Base-by-base conservation (phyloP, 2,113 vertebrate genomes). In the Lucifuga dentata region DNA sequence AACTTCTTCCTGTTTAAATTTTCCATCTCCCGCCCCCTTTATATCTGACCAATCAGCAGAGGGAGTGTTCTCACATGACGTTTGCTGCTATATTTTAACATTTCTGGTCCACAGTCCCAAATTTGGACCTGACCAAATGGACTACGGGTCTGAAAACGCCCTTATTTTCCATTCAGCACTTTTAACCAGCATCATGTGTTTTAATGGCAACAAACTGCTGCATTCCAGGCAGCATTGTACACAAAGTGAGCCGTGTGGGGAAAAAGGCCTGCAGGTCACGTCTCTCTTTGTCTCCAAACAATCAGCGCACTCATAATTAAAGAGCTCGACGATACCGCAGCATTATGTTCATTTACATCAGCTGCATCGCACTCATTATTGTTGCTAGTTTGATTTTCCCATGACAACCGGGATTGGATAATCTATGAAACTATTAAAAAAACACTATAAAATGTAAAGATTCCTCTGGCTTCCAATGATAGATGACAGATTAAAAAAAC, bases 191-290 rank as follows among this genome's bases (percentile, higher is more conserved):
- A 26, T 62, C 1, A 2, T 66, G 62, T 0, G 13, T 41, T 49
- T 57, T 20, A 66, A 58, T 62, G 51, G 49, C 61, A 20, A 32
- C 3, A 5, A 35, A 21, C 52, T n/a, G n/a, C n/a, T n/a, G 11
- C 79, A 78, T 85, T 78, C 73, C 76, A 2, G 53, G 16, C n/a
- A 1, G 13, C 64, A 32, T 58, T 71, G 68, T 64, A 1, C 5
- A 1, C 21, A n/a, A 21, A 53, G 39, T 38, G 12, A 66, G 43
- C 19, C 33, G 41, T 79, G 83, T 88, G 86, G 83, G 83, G 84
- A 86, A 73, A 62, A 43, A 23, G 65, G 29, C 57, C 35, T 0
- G 3, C n/a, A 57, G 83, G 80, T 84, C 78, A 44, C 36, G 3
- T 19, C 29, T 21, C 1, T 21, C 10, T 86, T 88, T 85, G 77